Evolutionary conservation across 2,113 vertebrate genomes (phyloP).

Genomic region (Camarhynchus parvulus): DNA sequence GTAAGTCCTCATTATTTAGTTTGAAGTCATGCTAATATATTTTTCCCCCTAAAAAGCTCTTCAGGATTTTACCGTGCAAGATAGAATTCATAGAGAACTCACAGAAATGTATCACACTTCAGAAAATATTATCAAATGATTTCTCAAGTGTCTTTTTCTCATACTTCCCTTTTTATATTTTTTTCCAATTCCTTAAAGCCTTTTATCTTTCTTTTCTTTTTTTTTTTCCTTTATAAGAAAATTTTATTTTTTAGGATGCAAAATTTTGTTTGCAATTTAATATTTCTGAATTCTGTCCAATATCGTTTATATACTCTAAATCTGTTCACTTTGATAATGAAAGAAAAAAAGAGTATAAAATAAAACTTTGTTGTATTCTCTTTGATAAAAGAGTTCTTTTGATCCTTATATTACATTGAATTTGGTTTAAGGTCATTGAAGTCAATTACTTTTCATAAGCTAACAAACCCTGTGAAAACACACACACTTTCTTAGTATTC

Average conservation of each 20-base stretch:
- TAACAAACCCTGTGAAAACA: not conserved
- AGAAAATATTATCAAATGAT: not conserved
- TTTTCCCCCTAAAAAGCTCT: not conserved
- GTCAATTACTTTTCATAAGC: slow-evolving; percentile 34
- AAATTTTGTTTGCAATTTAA: slow-evolving; percentile 10
- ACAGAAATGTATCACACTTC: not conserved
- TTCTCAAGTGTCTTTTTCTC: not conserved
- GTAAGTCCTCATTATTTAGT: not conserved
- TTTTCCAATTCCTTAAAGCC: not conserved
- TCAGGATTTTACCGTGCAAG: slow-evolving; percentile 9
- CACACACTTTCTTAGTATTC: not conserved
- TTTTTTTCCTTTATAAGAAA: not conserved
- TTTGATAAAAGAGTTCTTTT: slow-evolving; percentile 51
- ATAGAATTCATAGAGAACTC: not conserved
- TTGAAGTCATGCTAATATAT: not conserved
- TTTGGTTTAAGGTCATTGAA: slow-evolving; percentile 31
- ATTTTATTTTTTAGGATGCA: slow-evolving; percentile 10
- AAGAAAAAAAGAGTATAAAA: slow-evolving; percentile 7
- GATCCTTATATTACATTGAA: slow-evolving; percentile 26
- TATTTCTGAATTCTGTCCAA: slow-evolving; percentile 39
- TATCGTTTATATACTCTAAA: not conserved
- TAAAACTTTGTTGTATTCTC: slow-evolving; percentile 19
- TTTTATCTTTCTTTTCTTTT: not conserved
- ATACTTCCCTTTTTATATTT: not conserved
- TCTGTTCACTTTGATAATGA: slow-evolving; percentile 24